Base-by-base conservation (phyloP, 2,888 invertebrate species). In the Lasioglossum calceatum region DNA sequence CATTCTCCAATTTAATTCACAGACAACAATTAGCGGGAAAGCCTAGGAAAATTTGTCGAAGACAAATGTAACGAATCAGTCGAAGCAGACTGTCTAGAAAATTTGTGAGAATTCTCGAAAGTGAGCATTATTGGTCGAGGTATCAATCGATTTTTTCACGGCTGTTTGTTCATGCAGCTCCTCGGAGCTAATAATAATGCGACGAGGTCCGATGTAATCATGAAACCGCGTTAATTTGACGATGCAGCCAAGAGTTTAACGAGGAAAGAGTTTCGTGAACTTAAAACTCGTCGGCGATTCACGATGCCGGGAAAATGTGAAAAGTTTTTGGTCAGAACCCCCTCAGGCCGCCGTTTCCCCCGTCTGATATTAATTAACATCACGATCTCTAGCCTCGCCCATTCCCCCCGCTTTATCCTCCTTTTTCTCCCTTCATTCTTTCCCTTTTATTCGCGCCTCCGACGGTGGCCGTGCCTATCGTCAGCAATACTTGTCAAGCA, bases 221-320 rank as follows among this genome's bases (percentile, higher is more conserved):
- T 75, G 87, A 85, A 83, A 87, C 88, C 88, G 82, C 87, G 85
- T 90, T 90, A 90, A 90, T 91, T 91, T 81, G 87, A 81, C 79
- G 81, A 77, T 75, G 82, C 86, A 73, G 81, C 84, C 84, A 83
- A 89, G 88, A 91, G 91, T 84, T 91, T 91, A 91, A 87, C 84
- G 84, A 85, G 81, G 76, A 87, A 87, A 79, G 87, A 86, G 82
- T 87, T 87, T 73, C 74, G 76, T 36, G 88, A 88, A 88, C 86
- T 88, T 75, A 79, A 81, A 71, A 75, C 90, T 86, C 85, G 87
- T 76, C 79, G 79, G 58, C 82, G 84, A 76, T 84, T 88, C 89
- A 76, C 83, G 88, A 86, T 90, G 81, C 82, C 74, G 81, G 88
- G 90, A 89, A 89, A 89, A 89, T 89, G 82, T 84, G 90, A 88